Evolutionary conservation across 2,113 vertebrate species (phyloP), one percentile per base, ranked within the genome.

Genomic region (Eurypyga helias): DNA sequence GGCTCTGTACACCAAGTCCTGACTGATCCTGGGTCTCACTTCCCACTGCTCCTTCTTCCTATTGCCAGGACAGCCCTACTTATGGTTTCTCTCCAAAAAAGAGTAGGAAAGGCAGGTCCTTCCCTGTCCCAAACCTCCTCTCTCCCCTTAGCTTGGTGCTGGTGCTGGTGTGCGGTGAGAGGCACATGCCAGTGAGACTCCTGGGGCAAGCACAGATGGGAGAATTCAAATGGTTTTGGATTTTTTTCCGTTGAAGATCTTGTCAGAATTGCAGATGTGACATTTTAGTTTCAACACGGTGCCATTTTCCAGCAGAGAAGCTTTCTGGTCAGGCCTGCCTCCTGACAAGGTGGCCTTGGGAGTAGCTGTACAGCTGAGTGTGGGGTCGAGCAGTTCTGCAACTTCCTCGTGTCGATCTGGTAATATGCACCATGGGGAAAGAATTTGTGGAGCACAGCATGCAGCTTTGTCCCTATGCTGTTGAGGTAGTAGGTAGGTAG

Each of bases 371-470:
- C 36, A 66, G 26, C 33, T 21, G 8, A 38, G 28, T 3, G 0
- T 24, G 31, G 17, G 66, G 31, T 19, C 0, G 10, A 71, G 24
- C 0, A 1, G 10, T 61, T 83, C n/a, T 57, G 34, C 7, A 60
- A 4, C 20, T 73, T 65, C 17, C 52, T 49, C 14, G 25, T 77
- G 45, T 13, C 77, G 57, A 77, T 41, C 43, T 38, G 24, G 7
- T 20, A 62, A 24, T 33, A 60, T 0, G 2, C 55, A 48, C 45
- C 1, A 1, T 9, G 31, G 33, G 15, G 45, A 67, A 75, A 38
- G 26, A 38, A 6, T 10, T 10, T 2, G 26, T 52, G 65, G 29
- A 78, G 25, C 29, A 75, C n/a, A 83, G 43, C 34, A 13, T 11
- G 55, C 64, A 33, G 45, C 48, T 48, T 19, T 92, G 41, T 21